Evolutionary conservation across 1,140 invertebrate species (phyloP).

Genomic region (Apis laboriosa): DNA sequence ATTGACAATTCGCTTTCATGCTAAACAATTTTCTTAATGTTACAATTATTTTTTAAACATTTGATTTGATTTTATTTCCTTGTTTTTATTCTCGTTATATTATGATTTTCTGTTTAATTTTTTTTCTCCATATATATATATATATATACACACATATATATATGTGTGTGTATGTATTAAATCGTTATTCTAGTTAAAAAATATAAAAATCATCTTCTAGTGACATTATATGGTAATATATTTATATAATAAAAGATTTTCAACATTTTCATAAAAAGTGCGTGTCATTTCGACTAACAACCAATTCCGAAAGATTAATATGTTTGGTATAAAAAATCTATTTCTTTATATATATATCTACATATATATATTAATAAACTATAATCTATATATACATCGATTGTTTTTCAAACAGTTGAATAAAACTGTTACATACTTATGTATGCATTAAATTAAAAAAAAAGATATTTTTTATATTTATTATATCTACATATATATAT

Average conservation of each 20-base stretch:
- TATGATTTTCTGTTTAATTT: slow-evolving; percentile 41
- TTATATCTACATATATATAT: too few relatives aligned
- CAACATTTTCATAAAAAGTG: slow-evolving; percentile 19
- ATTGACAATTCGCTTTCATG: slow-evolving; percentile 26
- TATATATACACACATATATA: too few relatives aligned
- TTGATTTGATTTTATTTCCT: not conserved
- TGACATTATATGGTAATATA: slow-evolving; percentile 77
- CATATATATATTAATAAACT: too few relatives aligned
- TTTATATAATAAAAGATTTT: slow-evolving; percentile 74
- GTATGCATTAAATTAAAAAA: not conserved
- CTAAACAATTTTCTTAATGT: slow-evolving; percentile 29
- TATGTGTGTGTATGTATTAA: too few relatives aligned
- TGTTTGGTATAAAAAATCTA: not conserved
- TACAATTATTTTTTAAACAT: not conserved
- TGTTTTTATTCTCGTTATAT: not conserved
- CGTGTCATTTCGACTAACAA: not conserved
- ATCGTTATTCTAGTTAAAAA: slow-evolving; percentile 41
- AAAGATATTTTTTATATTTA: too few relatives aligned
- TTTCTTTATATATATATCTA: not conserved
- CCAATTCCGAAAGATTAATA: not conserved
- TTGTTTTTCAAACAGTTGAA: too few relatives aligned
- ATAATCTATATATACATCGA: too few relatives aligned
- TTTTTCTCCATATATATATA: not conserved
- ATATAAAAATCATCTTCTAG: slow-evolving; percentile 55
- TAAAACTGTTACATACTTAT: not conserved